phyloP scores from a whole-genome alignment of 2,888 invertebrate genomes.

The Apamea monoglypha region DNA sequence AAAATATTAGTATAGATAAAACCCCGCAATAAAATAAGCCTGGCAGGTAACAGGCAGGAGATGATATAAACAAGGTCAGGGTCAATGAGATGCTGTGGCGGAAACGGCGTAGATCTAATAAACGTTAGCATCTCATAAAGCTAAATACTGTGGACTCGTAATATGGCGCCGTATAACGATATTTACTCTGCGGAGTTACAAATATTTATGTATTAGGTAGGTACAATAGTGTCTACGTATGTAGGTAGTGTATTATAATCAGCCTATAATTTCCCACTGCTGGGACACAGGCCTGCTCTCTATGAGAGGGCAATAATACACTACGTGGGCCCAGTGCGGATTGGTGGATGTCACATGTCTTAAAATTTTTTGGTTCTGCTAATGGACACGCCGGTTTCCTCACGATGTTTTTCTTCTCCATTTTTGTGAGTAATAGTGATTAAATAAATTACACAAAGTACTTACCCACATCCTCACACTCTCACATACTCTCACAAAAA shows the following conservation, averaged over 20 bases:
- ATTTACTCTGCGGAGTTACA: not conserved
- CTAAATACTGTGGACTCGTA: conserved; percentile 21
- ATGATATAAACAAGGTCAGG: conserved; percentile 27
- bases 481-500: too few species aligned
- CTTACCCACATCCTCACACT: too few species aligned
- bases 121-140: conserved; percentile 29
- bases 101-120: conserved; percentile 45
- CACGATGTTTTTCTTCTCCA: not conserved
- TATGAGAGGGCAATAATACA: not conserved
- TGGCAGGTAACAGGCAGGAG: not conserved
- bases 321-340: not conserved
- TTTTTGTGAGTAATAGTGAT: too few species aligned
- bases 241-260: too few species aligned
- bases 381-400: not conserved
- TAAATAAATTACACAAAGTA: too few species aligned
- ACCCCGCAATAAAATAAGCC: not conserved
- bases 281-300: too few species aligned
- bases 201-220: not conserved
- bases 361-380: not conserved
- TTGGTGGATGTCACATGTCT: not conserved
- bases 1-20: not conserved
- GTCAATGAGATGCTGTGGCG: conserved; percentile 41
- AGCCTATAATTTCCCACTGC: too few species aligned
- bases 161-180: not conserved
- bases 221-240: too few species aligned